Evolutionary conservation across 2,113 vertebrate genomes (phyloP), one percentile per base, ranked within the genome.

Genomic region (Brienomyrus longianalis): DNA sequence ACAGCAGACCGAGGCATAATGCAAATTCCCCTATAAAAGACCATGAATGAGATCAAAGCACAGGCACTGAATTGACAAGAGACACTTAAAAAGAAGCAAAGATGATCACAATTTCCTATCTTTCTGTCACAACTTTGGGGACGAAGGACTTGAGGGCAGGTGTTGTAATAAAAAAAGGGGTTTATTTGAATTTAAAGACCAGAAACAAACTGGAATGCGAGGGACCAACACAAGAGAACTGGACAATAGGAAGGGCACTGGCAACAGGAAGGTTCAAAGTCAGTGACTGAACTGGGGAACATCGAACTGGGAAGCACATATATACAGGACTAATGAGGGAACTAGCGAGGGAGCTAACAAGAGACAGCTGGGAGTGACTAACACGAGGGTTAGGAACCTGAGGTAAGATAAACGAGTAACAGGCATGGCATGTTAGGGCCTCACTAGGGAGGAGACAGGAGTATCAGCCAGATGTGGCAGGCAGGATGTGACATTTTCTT

Each of bases 41-140:
- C 87, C 39, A n/a, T 45, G 80, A 84, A 48, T 54, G 88, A 54
- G 80, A 84, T 52, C 89, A 89, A 89, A 89, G 77, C 52, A 84
- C 15, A 54, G 80, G 35, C 80, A 45, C 80, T 85, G 80, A 89
- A 84, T 50, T 84, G 51, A 84, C 77, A 45, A 89, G n/a, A 59
- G 88, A 84, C 31, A 17, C 27, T 21, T n/a, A 45, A 43, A 62
- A 31, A 88, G 43, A 83, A 50, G 27, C 27, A 21, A 48, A 43
- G 48, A 89, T 48, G n/a, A 74, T 89, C 50, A 39, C 31, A 47
- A 48, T 51, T 83, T 51, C 43, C 51, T 31, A 19, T 35, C 39
- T 88, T 86, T 62, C 21, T n/a, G 56, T n/a, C 21, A 62, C 56
- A n/a, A 62, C 21, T 62, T 62, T 62, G 23, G 56, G 56, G 56